Evolutionary conservation across 2,888 invertebrate species (phyloP), one percentile per base, ranked within the genome.

Genomic region (Dromius quadrimaculatus): DNA sequence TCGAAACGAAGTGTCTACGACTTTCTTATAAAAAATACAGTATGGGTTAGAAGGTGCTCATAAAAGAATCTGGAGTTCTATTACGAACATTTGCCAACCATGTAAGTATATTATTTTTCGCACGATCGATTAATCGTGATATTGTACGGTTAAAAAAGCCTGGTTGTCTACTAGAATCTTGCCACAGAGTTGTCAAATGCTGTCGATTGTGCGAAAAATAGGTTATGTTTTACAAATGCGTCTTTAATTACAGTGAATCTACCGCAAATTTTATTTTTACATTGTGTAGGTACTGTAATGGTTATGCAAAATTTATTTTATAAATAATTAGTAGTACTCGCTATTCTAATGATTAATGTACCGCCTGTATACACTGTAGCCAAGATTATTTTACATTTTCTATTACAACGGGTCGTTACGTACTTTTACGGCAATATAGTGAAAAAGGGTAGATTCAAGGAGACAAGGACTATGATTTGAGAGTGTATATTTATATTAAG

Each of bases 291-390:
- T 70, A 62, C 72, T 74, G 73, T 74, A 71, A 74, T 73, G 72
- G 71, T 43, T 73, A 71, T 64, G 71, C 47, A 71, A 66, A 69
- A 47, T 70, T 73, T 71, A 71, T 70, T 72, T 71, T 72, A 72
- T 72, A 73, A 73, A 72, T 71, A 72, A 73, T 70, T 71, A 68
- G 20, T 70, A 74, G 72, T 72, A 79, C 79, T 79, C 78, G 82
- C 82, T 83, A 83, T 82, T 82, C 82, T 82, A 83, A 83, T 82
- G 82, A 82, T 82, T 80, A 80, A 81, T 81, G 80, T 79, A 80
- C 79, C 74, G 70, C 62, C 38, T 15, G 45, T 68, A 68, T 45
- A 68, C 69, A 71, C 45, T 68, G 71, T 73, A 72, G 73, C 72
- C 72, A 71, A 71, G 57, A 68, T 69, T 45, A 45, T 66, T 75